Percentiles rank a stretch among this genome's conserved stretches.
These are phyloP conservation scores for Hemiprocne comata DNA, from an alignment of 2,113 vertebrate species.

Conservation along the genomic window DNA sequence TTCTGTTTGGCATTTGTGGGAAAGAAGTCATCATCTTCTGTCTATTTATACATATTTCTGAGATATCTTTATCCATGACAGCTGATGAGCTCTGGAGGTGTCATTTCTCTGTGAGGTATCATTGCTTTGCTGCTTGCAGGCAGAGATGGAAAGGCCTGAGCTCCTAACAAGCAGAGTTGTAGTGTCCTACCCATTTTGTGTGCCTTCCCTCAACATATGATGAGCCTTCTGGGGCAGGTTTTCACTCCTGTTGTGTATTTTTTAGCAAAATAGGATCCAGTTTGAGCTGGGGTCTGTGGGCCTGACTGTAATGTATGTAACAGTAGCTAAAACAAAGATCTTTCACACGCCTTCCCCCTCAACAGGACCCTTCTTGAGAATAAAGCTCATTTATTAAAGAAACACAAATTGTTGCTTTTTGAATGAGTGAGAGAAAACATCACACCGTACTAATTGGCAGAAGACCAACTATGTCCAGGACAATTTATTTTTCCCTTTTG, in stretches of 20 bases:
- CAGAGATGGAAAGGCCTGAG: background rate
- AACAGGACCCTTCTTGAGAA: background rate
- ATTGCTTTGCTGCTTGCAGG: background rate
- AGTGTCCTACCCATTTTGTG: background rate
- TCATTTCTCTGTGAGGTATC: background rate
- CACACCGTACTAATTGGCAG: background rate
- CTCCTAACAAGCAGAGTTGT: background rate
- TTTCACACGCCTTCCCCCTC: background rate
- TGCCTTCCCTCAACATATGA: background rate
- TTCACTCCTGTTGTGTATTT: background rate
- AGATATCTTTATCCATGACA: background rate
- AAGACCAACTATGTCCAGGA: background rate
- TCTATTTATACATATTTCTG: background rate
- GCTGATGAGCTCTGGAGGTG: background rate
- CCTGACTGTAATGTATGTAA: background rate
- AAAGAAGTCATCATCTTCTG: background rate
- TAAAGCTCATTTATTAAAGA: background rate
- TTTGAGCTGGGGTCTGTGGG: background rate
- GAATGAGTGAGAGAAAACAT: background rate
- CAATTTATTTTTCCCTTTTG: background rate
- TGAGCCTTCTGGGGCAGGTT: background rate
- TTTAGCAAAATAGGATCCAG: background rate
- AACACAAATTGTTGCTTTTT: background rate
- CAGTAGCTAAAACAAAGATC: background rate
- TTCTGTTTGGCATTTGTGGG: background rate